phyloP scores from a whole-genome alignment of 2,888 invertebrate species.

The Leptopilina myrica region DNA sequence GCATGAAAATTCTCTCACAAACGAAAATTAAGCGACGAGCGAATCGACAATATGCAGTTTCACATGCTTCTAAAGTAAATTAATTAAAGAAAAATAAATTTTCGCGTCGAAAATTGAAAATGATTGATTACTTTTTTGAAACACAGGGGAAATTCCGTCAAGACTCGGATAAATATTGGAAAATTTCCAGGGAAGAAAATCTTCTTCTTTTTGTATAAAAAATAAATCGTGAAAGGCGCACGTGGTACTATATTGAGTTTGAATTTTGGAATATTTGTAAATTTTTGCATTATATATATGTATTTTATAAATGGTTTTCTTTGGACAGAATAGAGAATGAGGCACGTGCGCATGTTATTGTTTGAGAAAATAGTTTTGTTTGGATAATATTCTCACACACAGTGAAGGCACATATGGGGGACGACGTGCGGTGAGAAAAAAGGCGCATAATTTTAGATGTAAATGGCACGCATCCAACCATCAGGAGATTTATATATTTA shows the following conservation, averaged over 20 bases:
- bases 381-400: neutral
- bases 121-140: too few relatives aligned
- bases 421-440: neutral
- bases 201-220: neutral
- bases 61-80: too few relatives aligned
- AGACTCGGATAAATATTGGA: conserved; percentile 5
- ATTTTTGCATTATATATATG: neutral
- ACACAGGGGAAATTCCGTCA: too few relatives aligned
- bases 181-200: neutral
- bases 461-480: conserved; percentile 36
- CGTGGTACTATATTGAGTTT: neutral
- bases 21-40: too few relatives aligned
- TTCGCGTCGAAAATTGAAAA: too few relatives aligned
- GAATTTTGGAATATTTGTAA: neutral
- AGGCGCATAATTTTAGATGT: conserved; percentile 13
- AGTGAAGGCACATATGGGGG: too few relatives aligned
- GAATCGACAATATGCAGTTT: too few relatives aligned
- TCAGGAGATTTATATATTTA: conserved; percentile 43
- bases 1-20: too few relatives aligned
- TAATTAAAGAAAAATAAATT: too few relatives aligned
- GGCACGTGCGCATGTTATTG: conserved; percentile 8
- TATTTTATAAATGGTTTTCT: neutral
- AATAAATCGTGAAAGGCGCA: neutral
- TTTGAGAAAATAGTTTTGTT: neutral
- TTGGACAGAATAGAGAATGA: too few relatives aligned